A percentile compares a stretch with the other conserved stretches of the same genome.
Evolutionary conservation across 2,797 vertebrate genomes (phyloP).

Genomic region (Morelia viridis): DNA sequence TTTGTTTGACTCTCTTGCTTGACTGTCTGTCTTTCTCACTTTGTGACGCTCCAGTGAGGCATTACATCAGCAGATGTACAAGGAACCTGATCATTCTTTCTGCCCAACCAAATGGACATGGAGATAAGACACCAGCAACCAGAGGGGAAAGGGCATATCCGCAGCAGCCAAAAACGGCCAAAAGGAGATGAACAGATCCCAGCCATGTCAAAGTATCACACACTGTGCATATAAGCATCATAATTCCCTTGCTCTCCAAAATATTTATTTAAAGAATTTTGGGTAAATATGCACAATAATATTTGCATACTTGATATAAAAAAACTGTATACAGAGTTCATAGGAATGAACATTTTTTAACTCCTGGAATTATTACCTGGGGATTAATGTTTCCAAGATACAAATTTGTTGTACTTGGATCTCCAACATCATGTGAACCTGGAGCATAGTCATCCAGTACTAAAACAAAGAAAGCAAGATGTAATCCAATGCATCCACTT

Average conservation of each 20-base stretch:
- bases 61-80: background rate
- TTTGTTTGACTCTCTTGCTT: background rate
- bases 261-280: background rate
- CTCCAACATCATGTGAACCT: conserved; percentile 97
- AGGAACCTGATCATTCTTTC: background rate
- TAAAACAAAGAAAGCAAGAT: conserved; percentile 62
- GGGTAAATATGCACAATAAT: background rate
- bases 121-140: too few relatives aligned
- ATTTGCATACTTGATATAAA: background rate
- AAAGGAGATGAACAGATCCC: background rate
- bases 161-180: background rate
- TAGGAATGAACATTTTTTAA: background rate
- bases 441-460: conserved; percentile 97
- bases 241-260: background rate
- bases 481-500: conserved; percentile 62
- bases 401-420: conserved; percentile 97
- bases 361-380: conserved; percentile 78
- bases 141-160: background rate
- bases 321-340: background rate
- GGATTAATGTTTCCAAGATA: conserved; percentile 99
- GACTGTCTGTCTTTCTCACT: background rate
- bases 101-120: background rate
- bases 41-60: background rate
- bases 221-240: background rate
- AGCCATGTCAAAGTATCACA: background rate